phyloP scores from a whole-genome alignment of 37 sponge, comb jelly and placozoan species.

The Halisarca cf. caerulea region DNA sequence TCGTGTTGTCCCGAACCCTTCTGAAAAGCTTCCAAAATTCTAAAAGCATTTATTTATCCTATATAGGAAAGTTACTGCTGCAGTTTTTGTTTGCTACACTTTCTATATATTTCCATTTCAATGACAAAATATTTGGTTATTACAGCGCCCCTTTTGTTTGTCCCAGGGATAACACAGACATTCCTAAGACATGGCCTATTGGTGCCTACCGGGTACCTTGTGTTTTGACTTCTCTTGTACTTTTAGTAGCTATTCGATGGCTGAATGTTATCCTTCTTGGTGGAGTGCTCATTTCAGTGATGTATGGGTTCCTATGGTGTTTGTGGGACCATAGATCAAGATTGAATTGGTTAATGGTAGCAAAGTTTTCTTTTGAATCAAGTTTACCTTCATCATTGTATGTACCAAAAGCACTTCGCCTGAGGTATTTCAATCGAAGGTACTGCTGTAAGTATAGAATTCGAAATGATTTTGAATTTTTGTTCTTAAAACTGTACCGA shows the following conservation, averaged over 20 bases:
- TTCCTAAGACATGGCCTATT: conserved; percentile 25
- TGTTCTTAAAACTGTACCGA: background rate
- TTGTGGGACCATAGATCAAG: conserved; percentile 35
- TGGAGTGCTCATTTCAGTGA: background rate
- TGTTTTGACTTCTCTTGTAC: conserved; percentile 39
- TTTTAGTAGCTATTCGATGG: conserved; percentile 41
- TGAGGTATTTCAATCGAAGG: background rate
- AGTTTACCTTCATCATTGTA: conserved; percentile 39
- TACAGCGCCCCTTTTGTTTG: conserved; percentile 52
- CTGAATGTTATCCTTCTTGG: conserved; percentile 49
- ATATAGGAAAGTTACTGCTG: background rate
- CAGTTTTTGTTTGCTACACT: background rate
- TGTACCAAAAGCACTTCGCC: background rate
- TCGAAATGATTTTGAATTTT: background rate
- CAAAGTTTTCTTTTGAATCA: conserved; percentile 50
- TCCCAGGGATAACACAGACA: conserved; percentile 22
- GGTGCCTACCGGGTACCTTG: background rate
- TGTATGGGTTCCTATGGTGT: conserved; percentile 50
- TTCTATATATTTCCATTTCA: conserved; percentile 2
- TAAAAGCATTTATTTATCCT: background rate
- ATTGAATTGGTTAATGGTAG: conserved; percentile 38
- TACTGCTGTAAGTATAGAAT: background rate
- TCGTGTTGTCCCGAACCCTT: conserved; percentile 34
- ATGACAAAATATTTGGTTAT: conserved; percentile 39
- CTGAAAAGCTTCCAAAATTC: background rate